Evolutionary conservation across 2,797 vertebrate genomes (phyloP).

Genomic region (Karalla daura): DNA sequence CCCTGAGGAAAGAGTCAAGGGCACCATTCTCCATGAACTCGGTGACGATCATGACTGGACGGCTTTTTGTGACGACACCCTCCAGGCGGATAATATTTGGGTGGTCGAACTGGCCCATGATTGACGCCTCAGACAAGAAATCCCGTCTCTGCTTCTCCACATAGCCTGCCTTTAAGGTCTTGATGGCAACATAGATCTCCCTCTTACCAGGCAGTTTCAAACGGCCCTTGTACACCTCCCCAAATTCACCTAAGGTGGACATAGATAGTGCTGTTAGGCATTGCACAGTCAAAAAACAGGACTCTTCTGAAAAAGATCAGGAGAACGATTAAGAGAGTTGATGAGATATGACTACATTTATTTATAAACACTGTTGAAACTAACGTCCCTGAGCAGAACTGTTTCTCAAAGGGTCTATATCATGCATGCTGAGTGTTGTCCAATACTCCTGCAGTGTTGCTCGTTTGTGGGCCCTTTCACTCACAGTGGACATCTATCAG

Average conservation of each 20-base stretch:
- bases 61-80: conserved; percentile 97
- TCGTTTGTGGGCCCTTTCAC: conserved; percentile 36
- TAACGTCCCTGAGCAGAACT: conserved; percentile 24
- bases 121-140: conserved; percentile 97
- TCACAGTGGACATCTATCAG: conserved; percentile 42
- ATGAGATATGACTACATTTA: conserved; percentile 39
- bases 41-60: conserved; percentile 98
- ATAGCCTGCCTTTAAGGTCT: conserved; percentile 97
- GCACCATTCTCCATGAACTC: conserved; percentile 99
- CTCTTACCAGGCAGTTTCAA: conserved; percentile 96
- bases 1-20: conserved; percentile 97
- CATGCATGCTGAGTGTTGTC: conserved; percentile 50
- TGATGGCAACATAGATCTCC: conserved; percentile 98
- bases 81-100: conserved; percentile 98
- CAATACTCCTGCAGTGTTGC: conserved; percentile 33
- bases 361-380: conserved; percentile 34
- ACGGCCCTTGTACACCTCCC: conserved; percentile 98
- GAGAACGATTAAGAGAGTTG: conserved; percentile 27
- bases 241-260: conserved; percentile 92
- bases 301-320: conserved; percentile 8
- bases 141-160: conserved; percentile 97
- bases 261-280: neutral
- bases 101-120: conserved; percentile 99
- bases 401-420: conserved; percentile 32
- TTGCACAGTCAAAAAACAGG: conserved; percentile 22